Base-by-base conservation (phyloP, 1,140 invertebrate genomes). In the Drosophila pachea region DNA sequence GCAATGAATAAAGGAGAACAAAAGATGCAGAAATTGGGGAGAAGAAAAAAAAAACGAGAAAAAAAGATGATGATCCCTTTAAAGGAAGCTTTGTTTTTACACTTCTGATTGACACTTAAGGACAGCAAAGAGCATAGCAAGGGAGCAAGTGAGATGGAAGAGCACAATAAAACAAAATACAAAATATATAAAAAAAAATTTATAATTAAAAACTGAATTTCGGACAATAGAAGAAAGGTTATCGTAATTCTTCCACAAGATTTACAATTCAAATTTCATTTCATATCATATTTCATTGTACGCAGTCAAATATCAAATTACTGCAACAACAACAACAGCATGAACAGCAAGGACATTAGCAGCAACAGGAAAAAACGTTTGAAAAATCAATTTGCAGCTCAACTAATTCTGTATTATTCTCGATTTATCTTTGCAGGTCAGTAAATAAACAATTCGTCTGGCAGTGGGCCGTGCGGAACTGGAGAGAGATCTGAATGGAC, bases 401-500 rank as follows among this genome's bases (percentile, higher is more conserved):
- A 54, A 45, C 70, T 68, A 75, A 75, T 58, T 16, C 29, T 54
- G n/a, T 31, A 36, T 63, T 64, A 54, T 74, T 45, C 64, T 59
- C 31, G 42, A 33, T 65, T 66, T 71, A 52, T 76, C 73, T 61
- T 76, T 75, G 60, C 73, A 76, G 73, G 73, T 76, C 61, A 76
- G 73, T 75, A 58, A 68, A 7, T 50, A 4, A 3, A 12, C 7
- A 12, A 12, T 50, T 50, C 5, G n/a, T 12, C 9, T 14, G 40
- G n/a, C 7, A 6, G 14, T 14, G 8, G 12, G 36, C 11, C 49
- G 22, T 55, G 43, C 42, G 31, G 49, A 22, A 33, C 2, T 2
- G 22, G 22, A 1, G 22, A 22, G 22, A 1, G 22, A 22, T 22
- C 22, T 22, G 22, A 22, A 42, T 42, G 12, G 6, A 36, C 6